Conservation (phyloP, 2,797 vertebrate species). For the Tadarida brasiliensis region DNA sequence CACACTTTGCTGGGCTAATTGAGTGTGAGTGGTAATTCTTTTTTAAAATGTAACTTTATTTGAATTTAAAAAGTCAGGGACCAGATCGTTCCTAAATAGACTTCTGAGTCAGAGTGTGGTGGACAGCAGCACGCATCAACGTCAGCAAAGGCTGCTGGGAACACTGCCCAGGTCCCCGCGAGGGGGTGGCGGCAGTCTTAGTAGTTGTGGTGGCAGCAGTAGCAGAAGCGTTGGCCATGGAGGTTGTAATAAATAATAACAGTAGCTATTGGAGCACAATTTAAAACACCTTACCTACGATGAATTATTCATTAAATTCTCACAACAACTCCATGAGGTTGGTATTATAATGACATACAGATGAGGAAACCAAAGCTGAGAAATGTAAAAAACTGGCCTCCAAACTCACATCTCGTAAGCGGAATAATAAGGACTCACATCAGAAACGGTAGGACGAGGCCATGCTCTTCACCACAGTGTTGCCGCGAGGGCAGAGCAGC, state of each 20-base stretch:
- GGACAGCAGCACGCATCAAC: neutral
- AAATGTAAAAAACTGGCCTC: neutral
- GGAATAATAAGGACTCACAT: neutral
- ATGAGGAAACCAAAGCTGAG: neutral
- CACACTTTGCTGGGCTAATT: neutral
- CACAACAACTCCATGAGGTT: neutral
- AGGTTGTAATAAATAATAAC: neutral
- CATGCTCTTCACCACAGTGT: neutral
- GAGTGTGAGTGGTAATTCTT: neutral
- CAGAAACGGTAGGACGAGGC: neutral
- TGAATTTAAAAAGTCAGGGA: slow-evolving; percentile 16
- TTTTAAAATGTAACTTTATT: neutral
- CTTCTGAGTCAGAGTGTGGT: neutral
- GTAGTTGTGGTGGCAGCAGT: neutral
- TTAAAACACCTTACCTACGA: neutral
- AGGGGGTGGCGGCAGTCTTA: neutral
- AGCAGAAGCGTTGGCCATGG: neutral
- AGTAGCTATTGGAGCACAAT: neutral
- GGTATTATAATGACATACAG: neutral
- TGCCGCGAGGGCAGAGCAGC: neutral
- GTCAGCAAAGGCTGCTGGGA: neutral
- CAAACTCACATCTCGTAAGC: neutral
- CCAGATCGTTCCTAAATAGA: neutral
- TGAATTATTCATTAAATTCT: neutral
- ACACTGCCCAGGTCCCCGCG: neutral